Conservation (phyloP, 1,140 invertebrate genomes). For the Ceratitis capitata region DNA sequence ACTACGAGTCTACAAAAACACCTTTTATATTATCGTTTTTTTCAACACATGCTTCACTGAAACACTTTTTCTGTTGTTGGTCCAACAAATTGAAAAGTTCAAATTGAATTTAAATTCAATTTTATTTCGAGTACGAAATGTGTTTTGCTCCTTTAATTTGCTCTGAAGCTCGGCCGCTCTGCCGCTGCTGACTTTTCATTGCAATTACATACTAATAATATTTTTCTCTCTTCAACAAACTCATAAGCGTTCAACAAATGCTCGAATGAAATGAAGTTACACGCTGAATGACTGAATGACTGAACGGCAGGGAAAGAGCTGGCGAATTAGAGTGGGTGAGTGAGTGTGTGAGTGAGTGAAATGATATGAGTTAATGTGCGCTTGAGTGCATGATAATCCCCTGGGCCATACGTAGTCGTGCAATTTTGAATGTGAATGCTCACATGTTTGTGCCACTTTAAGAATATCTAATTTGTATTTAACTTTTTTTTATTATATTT, state of each 20-base stretch:
- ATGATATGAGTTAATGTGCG: background rate
- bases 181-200: too few species aligned
- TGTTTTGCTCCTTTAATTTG: background rate
- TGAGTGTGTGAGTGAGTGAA: background rate
- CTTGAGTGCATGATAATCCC: background rate
- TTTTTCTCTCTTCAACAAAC: background rate
- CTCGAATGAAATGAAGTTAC: background rate
- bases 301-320: background rate
- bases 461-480: constrained; percentile 1
- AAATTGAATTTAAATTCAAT: constrained; percentile 65
- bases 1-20: too few species aligned
- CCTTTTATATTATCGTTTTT: background rate
- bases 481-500: too few species aligned
- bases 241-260: background rate
- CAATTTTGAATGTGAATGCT: background rate
- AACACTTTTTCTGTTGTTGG: background rate
- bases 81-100: constrained; percentile 61
- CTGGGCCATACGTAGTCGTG: background rate
- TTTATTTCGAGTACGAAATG: constrained; percentile 42
- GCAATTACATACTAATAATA: too few species aligned
- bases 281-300: background rate
- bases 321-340: background rate
- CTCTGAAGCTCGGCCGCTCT: background rate
- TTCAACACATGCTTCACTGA: background rate
- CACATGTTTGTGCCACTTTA: background rate